Evolutionary conservation across 2,888 invertebrate genomes (phyloP), one percentile per base, ranked within the genome.

Genomic region (Eristalinus aeneus): DNA sequence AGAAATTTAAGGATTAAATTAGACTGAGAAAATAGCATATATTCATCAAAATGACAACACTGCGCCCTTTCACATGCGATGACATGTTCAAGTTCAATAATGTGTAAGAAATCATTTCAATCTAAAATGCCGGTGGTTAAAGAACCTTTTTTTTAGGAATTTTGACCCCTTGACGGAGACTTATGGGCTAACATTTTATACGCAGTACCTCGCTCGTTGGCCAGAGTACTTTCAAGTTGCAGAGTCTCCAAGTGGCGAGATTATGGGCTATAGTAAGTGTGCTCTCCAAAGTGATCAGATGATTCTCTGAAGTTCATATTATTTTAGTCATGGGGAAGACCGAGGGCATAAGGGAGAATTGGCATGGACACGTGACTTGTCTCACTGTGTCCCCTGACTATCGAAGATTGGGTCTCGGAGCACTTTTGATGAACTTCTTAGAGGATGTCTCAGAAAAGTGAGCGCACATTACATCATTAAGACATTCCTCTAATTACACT

Each of bases 351-450:
- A 96, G 96, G 68, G 98, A 98, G 89, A 97, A 98, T 91, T 99
- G 98, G 98, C 99, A 99, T 94, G 99, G 99, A 0, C 99, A 99
- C 93, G 99, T 99, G 10, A 99, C 99, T 58, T 99, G 99, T 1
- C 93, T 99, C 46, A 98, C 98, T 6, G 98, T 99, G 1, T 97
- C 98, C 4, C 98, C 98, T 1, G 97, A 98, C 90, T 99, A 97
- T 90, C 94, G 99, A 90, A 94, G 99, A 88, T 93, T 99, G 11
- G 98, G 98, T 1, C 93, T 99, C 71, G 99, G 99, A 53, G 98
- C 96, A 5, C 96, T 96, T 71, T 94, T 99, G 61, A 99, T 99
- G 98, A 96, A 95, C 90, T 97, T 96, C 89, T 93, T 99, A 65
- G 99, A 99, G 93, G 97, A 98, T 91, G 96, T 98, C 76, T 99